Evolutionary conservation across 2,888 invertebrate genomes (phyloP).

Genomic region (Pinctada fucata): DNA sequence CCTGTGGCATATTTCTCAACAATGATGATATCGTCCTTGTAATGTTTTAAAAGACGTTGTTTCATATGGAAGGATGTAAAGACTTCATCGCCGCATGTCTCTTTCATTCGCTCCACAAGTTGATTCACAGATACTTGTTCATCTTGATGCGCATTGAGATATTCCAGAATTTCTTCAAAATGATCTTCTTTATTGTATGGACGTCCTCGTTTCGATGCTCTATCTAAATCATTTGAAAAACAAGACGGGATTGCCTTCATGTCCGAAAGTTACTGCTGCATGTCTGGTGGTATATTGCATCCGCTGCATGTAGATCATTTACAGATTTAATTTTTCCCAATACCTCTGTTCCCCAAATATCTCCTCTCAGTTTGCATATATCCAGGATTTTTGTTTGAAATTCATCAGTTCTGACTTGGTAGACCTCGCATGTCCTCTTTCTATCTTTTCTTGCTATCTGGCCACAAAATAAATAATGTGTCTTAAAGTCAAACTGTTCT

Average conservation of each 20-base stretch:
- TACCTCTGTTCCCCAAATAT: no score
- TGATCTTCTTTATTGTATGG: neutral
- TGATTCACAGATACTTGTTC: neutral
- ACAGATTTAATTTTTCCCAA: no score
- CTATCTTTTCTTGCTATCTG: no score
- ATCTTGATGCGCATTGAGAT: neutral
- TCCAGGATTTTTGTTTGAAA: no score
- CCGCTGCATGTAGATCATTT: no score
- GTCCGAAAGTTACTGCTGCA: slow-evolving; percentile 35
- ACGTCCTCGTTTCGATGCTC: neutral
- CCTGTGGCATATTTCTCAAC: neutral
- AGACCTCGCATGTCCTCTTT: slow-evolving; percentile 4
- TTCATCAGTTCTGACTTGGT: slow-evolving; percentile 9
- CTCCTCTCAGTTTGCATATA: no score
- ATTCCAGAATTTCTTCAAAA: neutral
- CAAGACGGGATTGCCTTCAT: neutral
- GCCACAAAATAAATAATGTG: no score
- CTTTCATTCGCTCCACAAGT: neutral
- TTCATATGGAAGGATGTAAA: slow-evolving; percentile 1
- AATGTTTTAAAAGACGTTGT: slow-evolving; percentile 7
- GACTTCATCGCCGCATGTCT: neutral
- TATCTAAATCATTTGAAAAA: neutral
- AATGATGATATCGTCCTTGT: neutral
- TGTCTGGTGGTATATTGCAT: slow-evolving; percentile 27
- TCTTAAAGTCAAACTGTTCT: no score